These are phyloP conservation scores for Synanthedon myopaeformis DNA, from an alignment of 2,888 invertebrate genomes.

Conservation along the genomic window DNA sequence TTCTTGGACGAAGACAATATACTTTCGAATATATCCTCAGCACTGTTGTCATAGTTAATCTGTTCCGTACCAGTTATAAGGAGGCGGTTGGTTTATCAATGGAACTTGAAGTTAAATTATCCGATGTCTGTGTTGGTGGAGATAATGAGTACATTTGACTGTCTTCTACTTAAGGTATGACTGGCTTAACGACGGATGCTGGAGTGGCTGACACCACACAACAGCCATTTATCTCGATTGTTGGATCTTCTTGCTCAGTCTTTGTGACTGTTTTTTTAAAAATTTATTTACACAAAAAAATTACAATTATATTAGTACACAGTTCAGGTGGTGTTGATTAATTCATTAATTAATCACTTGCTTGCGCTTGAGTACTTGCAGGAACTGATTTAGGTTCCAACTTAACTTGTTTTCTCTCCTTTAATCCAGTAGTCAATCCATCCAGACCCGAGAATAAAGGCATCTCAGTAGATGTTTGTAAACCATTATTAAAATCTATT, in stretches of 20 bases:
- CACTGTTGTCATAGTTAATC: slow-evolving; percentile 55
- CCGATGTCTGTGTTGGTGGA: slow-evolving; percentile 27
- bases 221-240: slow-evolving; percentile 60
- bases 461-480: slow-evolving; percentile 20
- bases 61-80: slow-evolving; percentile 62
- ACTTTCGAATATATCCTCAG: slow-evolving; percentile 62
- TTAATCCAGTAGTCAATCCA: too few species aligned
- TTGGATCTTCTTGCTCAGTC: slow-evolving; percentile 37
- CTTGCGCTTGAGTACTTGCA: neutral
- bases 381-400: slow-evolving; percentile 31
- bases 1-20: slow-evolving; percentile 49
- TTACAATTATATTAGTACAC: too few species aligned
- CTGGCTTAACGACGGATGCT: slow-evolving; percentile 50
- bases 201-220: slow-evolving; percentile 61
- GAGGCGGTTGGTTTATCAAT: slow-evolving; percentile 15
- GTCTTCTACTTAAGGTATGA: slow-evolving; percentile 47
- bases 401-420: slow-evolving; percentile 48
- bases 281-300: too few species aligned
- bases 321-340: slow-evolving; percentile 21
- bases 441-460: slow-evolving; percentile 44
- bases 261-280: too few species aligned
- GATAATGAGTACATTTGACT: slow-evolving; percentile 23
- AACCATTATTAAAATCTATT: slow-evolving; percentile 18
- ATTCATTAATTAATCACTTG: neutral
- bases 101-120: slow-evolving; percentile 19